Evolutionary conservation across 2,888 invertebrate species (phyloP), one percentile per base, ranked within the genome.

Genomic region (Catonia carolina): DNA sequence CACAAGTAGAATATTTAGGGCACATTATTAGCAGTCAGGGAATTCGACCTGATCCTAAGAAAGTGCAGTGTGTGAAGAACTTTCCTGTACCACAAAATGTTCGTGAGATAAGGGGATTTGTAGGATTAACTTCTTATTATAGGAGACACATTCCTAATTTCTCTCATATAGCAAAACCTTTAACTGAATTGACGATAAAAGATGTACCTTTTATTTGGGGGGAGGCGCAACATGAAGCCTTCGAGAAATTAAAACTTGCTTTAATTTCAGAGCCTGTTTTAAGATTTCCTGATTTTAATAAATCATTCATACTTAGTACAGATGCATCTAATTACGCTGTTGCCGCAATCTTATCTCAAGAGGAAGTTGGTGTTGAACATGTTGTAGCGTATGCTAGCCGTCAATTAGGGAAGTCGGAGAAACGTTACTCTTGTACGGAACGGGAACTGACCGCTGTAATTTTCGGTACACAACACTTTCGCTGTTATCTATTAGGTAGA

Each of bases 321-420:
- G 70, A 65, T 54, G 70, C n/a, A n/a, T n/a, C n/a, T n/a, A n/a
- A n/a, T n/a, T n/a, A n/a, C n/a, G n/a, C n/a, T n/a, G n/a, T n/a
- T n/a, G n/a, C n/a, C n/a, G n/a, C n/a, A n/a, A n/a, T n/a, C n/a
- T n/a, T n/a, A n/a, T n/a, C n/a, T n/a, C n/a, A n/a, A n/a, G n/a
- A n/a, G n/a, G n/a, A n/a, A n/a, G n/a, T n/a, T n/a, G n/a, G n/a
- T n/a, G n/a, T 65, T 15, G n/a, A n/a, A n/a, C n/a, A n/a, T n/a
- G n/a, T n/a, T n/a, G n/a, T n/a, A n/a, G n/a, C n/a, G n/a, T 71
- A 67, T 55, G 67, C 68, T 4, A 64, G 64, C 5, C 54, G 68
- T 45, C 64, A 64, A 12, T 48, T 69, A 23, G 68, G 66, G 53
- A 60, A 61, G 51, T 59, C 65, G 1, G 67, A 70, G 62, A 56